Percentiles rank a stretch among this genome's conserved stretches.
Evolutionary conservation across 2,888 invertebrate genomes (phyloP).

Genomic region (Parthenolecanium corni): DNA sequence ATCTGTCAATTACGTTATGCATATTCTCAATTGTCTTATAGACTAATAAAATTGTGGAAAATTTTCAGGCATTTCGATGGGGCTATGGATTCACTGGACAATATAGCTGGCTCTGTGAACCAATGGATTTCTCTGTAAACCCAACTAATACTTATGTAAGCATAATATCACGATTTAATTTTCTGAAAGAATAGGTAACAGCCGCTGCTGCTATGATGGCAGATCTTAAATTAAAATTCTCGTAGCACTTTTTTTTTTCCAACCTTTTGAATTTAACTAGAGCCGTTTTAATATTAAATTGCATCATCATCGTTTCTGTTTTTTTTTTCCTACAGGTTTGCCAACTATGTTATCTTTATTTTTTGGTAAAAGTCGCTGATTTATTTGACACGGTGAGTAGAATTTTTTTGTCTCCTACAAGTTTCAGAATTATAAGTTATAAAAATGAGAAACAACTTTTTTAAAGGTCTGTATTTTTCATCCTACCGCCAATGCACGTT

Average conservation of each 20-base stretch:
- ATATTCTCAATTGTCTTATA: too few species aligned
- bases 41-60: too few species aligned
- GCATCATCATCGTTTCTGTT: neutral
- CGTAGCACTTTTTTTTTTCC: too few species aligned
- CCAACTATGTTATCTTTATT: constrained; percentile 24
- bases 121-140: constrained; percentile 13
- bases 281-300: too few species aligned
- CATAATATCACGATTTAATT: neutral
- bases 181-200: too few species aligned
- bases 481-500: too few species aligned
- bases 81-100: constrained; percentile 12
- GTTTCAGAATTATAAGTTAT: neutral
- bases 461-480: neutral
- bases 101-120: constrained; percentile 27
- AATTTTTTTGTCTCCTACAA: neutral
- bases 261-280: too few species aligned
- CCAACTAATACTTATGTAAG: constrained; percentile 20
- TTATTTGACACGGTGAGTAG: constrained; percentile 31
- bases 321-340: constrained; percentile 23
- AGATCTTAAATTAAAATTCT: too few species aligned
- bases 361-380: constrained; percentile 30
- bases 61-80: constrained; percentile 12
- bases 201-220: too few species aligned
- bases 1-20: too few species aligned
- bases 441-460: neutral